A percentile compares a stretch with the other conserved stretches of the same genome.
phyloP scores from a whole-genome alignment of 1,140 invertebrate species.

The Thaumatotibia leucotreta region DNA sequence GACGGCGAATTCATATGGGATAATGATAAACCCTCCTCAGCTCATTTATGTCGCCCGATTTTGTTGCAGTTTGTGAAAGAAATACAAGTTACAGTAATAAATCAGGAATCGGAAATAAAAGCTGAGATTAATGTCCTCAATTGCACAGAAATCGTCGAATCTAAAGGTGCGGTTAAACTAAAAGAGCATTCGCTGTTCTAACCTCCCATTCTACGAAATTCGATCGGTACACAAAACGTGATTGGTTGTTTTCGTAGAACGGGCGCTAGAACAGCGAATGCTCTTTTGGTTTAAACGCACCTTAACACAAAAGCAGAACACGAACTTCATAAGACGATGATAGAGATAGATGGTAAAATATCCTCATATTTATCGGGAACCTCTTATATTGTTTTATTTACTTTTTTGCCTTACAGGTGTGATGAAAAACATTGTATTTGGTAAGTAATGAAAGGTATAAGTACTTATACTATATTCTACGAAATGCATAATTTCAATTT shows the following conservation, averaged over 20 bases:
- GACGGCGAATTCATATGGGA: slow-evolving; percentile 36
- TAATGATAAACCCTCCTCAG: slow-evolving; percentile 39
- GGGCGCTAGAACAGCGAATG: too few species aligned
- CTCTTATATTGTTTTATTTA: too few species aligned
- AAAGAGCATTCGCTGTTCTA: too few species aligned
- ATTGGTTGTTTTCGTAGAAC: too few species aligned
- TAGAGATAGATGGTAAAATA: slow-evolving; percentile 43
- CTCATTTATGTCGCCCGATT: slow-evolving; percentile 39
- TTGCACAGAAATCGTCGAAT: background rate
- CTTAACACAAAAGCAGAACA: background rate
- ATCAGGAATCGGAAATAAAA: slow-evolving; percentile 2
- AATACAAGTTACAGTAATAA: slow-evolving; percentile 1
- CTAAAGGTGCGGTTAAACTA: too few species aligned
- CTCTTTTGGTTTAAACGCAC: too few species aligned
- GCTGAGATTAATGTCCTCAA: background rate
- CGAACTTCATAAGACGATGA: slow-evolving; percentile 35
- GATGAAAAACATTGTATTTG: too few species aligned
- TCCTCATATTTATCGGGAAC: slow-evolving; percentile 44
- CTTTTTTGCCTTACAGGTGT: too few species aligned
- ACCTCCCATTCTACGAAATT: too few species aligned
- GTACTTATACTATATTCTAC: too few species aligned
- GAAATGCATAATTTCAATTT: too few species aligned
- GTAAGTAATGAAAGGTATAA: background rate
- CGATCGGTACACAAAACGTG: too few species aligned
- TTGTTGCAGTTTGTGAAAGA: background rate